phyloP scores from a whole-genome alignment of 2,113 vertebrate species.

The Chrysemys picta region DNA sequence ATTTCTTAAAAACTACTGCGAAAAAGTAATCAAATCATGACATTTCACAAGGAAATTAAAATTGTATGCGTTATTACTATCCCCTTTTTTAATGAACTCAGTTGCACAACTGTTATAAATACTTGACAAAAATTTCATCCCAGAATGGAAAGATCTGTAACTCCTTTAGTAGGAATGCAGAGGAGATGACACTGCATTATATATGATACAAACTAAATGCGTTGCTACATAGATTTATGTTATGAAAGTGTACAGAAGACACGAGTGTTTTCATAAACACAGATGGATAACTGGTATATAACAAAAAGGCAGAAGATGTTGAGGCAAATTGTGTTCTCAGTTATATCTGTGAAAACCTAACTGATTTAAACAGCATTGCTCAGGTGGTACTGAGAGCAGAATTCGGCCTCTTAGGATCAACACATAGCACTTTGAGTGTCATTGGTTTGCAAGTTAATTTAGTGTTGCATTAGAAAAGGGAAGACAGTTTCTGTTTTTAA shows the following conservation, averaged over 20 bases:
- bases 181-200: background rate
- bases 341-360: constrained; percentile 6
- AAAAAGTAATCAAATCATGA: constrained; percentile 75
- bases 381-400: background rate
- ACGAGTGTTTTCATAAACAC: background rate
- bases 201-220: background rate
- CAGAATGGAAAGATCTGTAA: constrained; percentile 15
- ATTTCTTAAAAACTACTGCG: constrained; percentile 50
- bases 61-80: constrained; percentile 77
- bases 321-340: background rate
- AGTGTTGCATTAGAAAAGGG: constrained; percentile 84
- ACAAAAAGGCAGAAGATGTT: background rate
- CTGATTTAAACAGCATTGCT: background rate
- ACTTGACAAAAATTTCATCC: constrained; percentile 8
- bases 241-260: background rate
- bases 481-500: constrained; percentile 73
- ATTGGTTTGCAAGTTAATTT: constrained; percentile 51
- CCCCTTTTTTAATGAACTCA: constrained; percentile 85
- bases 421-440: background rate
- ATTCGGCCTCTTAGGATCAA: constrained; percentile 20
- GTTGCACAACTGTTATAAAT: constrained; percentile 35
- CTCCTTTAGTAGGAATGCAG: background rate
- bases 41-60: constrained; percentile 79
- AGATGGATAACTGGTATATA: background rate
- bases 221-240: background rate